phyloP scores from a whole-genome alignment of 1,140 invertebrate genomes.

The Leucophenga varia region DNA sequence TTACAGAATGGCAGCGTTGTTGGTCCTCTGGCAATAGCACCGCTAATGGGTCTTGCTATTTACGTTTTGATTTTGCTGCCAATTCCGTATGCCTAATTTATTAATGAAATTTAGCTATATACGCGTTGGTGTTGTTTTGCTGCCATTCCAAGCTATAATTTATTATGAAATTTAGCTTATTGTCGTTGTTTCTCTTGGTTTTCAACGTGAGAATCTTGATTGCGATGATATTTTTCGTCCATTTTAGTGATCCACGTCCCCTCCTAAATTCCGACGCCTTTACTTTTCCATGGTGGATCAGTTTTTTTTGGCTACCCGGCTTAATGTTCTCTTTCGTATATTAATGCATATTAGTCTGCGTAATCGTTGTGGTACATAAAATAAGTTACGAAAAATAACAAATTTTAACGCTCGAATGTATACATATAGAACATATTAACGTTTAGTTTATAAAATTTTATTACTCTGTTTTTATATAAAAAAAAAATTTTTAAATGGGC shows the following conservation, averaged over 20 bases:
- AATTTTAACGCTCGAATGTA: no score
- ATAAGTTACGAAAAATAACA: no score
- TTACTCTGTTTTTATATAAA: no score
- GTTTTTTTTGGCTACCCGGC: conserved; percentile 58
- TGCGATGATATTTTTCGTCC: conserved; percentile 64
- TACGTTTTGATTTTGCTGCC: conserved; percentile 68
- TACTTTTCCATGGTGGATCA: conserved; percentile 61
- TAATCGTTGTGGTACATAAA: conserved; percentile 61
- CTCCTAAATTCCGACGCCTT: conserved; percentile 61
- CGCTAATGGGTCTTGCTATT: conserved; percentile 65
- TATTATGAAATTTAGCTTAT: no score
- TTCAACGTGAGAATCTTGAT: conserved; percentile 60
- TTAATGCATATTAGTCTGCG: conserved; percentile 61
- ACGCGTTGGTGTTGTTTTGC: conserved; percentile 64
- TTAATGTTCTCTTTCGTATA: conserved; percentile 61
- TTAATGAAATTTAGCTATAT: conserved; percentile 67
- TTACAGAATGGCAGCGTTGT: conserved; percentile 68
- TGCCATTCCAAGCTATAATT: no score
- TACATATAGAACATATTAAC: no score
- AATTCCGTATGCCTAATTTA: conserved; percentile 64
- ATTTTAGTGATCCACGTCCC: conserved; percentile 63
- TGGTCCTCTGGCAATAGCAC: conserved; percentile 64
- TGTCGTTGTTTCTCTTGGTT: conserved; percentile 64
- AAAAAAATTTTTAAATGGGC: no score
- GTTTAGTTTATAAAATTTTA: no score